Conservation (phyloP, 1,140 invertebrate genomes). For the Hypothenemus hampei region DNA sequence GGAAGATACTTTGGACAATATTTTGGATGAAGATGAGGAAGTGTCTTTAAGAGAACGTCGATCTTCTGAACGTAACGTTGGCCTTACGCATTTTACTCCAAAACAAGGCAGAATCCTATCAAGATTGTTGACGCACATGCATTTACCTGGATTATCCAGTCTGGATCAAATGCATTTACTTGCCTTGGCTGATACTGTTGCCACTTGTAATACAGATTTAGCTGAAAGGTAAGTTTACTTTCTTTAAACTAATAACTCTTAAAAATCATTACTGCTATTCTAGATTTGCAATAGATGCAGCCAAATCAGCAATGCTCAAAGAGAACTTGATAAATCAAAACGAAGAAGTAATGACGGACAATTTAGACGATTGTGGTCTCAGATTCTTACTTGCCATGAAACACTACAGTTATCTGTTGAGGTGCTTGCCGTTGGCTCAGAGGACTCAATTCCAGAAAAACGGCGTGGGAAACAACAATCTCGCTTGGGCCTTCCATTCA, state of each 20-base stretch:
- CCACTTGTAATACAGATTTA: constrained; percentile 84
- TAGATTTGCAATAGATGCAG: constrained; percentile 68
- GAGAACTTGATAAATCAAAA: constrained; percentile 62
- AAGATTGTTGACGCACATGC: constrained; percentile 88
- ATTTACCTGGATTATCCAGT: constrained; percentile 92
- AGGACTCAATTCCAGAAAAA: constrained; percentile 79
- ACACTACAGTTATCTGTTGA: constrained; percentile 92
- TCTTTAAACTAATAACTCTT: too few relatives aligned
- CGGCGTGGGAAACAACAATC: constrained; percentile 87
- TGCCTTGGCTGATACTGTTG: constrained; percentile 95
- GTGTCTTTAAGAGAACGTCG: constrained; percentile 53
- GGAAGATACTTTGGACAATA: constrained; percentile 78
- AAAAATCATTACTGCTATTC: too few relatives aligned
- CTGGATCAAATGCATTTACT: constrained; percentile 99
- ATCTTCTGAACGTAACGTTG: constrained; percentile 46
- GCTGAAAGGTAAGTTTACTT: constrained; percentile 55
- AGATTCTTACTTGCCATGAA: constrained; percentile 96
- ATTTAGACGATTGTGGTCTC: constrained; percentile 95
- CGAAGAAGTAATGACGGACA: constrained; percentile 66
- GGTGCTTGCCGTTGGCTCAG: constrained; percentile 85
- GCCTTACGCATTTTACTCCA: constrained; percentile 74
- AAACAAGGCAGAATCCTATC: constrained; percentile 77
- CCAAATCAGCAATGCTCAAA: constrained; percentile 64
- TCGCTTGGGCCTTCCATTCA: constrained; percentile 99
- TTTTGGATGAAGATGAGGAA: constrained; percentile 63